phyloP scores from a whole-genome alignment of 92 coral and sea anemone species.

The Anthopleura xanthogrammica region DNA sequence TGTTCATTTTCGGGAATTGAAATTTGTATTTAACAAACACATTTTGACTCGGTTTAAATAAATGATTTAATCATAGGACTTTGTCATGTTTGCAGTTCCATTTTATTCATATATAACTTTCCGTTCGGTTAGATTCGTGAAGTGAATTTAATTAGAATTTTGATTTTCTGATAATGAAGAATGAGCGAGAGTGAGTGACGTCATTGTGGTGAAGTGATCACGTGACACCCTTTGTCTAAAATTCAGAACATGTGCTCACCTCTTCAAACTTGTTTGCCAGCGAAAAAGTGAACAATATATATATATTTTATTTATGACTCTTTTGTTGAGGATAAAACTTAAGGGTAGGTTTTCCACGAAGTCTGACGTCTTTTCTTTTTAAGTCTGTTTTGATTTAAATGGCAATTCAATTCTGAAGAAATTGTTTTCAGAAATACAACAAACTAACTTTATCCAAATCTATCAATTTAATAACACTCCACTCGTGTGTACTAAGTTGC shows the following conservation, averaged over 20 bases:
- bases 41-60: background rate
- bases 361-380: background rate
- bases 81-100: background rate
- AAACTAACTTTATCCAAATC: background rate
- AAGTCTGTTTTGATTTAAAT: background rate
- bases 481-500: slow-evolving; percentile 3
- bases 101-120: background rate
- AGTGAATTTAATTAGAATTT: background rate
- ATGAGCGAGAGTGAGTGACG: background rate
- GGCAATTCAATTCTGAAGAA: background rate
- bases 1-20: background rate
- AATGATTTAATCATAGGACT: background rate
- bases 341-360: background rate
- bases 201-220: background rate
- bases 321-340: background rate
- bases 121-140: background rate
- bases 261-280: background rate
- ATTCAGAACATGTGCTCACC: background rate
- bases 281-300: background rate
- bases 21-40: slow-evolving; percentile 8
- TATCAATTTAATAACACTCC: slow-evolving; percentile 4
- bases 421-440: background rate
- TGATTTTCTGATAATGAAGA: background rate
- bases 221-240: background rate
- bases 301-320: too few relatives aligned